Evolutionary conservation across 2,888 invertebrate species (phyloP), one percentile per base, ranked within the genome.

Genomic region (Scaptomyza polygonia): DNA sequence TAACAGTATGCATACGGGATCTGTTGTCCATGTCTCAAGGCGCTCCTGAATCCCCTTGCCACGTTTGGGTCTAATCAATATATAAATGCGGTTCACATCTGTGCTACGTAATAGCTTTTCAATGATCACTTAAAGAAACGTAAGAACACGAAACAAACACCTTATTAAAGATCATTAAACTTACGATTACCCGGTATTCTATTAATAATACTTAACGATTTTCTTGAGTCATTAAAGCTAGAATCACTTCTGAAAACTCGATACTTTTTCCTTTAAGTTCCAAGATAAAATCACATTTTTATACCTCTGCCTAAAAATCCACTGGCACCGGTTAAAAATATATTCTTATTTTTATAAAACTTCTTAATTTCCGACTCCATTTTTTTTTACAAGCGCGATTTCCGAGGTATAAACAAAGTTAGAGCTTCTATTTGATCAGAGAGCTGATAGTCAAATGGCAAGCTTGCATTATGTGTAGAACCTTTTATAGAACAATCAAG

Each of bases 1-100:
- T 0, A 6, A n/a, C n/a, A n/a, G 7, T 7, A 21, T 44, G 74
- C 88, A 93, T 87, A 95, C 94, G n/a, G 93, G 92, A 79, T 95
- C 95, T 25, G 94, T 94, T 72, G 95, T 95, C n/a, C 95, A 92
- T 70, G 94, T 94, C 9, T 94, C 94, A 53, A 95, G 90, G 61
- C 96, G 93, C 0, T 94, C 93, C 74, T 94, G 93, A 40, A 94
- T 92, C 73, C 94, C 93, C 85, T 95, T 94, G 0, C 92, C 95
- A 89, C 93, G 93, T 88, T 94, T 94, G 36, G 92, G 89, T 55
- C 94, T 90, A 18, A 94, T 90, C 54, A 94, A 86, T 21, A 94
- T 77, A 79, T 93, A 94, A 59, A 94, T 91, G 16, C 92, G 91
- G 27, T 92, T 91, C 6, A 94, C 83, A 32, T 93, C 92, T 34